A percentile compares a stretch with the other conserved stretches of the same genome.
These are phyloP conservation scores for Remorina albescens DNA, from an alignment of 2,797 vertebrate species.

Conservation along the genomic window DNA sequence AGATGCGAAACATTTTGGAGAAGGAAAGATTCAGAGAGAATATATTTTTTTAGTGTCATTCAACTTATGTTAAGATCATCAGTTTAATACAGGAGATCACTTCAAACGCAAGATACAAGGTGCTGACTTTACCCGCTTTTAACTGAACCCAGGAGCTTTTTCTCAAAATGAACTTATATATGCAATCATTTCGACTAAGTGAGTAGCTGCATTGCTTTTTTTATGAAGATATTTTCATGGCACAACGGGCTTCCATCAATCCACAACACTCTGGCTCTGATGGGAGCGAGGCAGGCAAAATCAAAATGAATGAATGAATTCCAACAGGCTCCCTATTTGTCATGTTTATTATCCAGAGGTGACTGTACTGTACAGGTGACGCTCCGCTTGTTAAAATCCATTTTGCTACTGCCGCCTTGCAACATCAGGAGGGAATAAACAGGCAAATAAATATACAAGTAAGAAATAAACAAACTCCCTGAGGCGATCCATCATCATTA, in stretches of 20 bases:
- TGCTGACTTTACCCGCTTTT: too few species aligned
- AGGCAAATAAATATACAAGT: conserved; percentile 18
- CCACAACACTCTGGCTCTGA: neutral
- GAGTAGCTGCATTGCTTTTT: neutral
- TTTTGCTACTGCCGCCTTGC: neutral
- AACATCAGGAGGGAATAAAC: conserved; percentile 25
- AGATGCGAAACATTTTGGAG: too few species aligned
- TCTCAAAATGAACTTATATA: neutral
- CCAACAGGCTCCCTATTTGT: neutral
- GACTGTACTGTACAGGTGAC: conserved; percentile 1
- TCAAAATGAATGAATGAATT: conserved; percentile 19
- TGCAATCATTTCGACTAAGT: neutral
- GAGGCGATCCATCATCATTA: conserved; percentile 54
- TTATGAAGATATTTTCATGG: neutral
- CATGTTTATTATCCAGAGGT: neutral
- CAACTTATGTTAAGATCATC: too few species aligned
- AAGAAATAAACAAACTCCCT: conserved; percentile 37
- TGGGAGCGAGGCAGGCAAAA: neutral
- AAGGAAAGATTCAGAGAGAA: too few species aligned
- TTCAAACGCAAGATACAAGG: too few species aligned
- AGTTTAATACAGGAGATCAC: too few species aligned
- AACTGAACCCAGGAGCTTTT: too few species aligned
- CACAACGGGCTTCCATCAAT: neutral
- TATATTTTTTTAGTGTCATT: too few species aligned
- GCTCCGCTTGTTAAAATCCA: conserved; percentile 20